Evolutionary conservation across 2,113 vertebrate species (phyloP).

Genomic region (Ceyx margarethae): DNA sequence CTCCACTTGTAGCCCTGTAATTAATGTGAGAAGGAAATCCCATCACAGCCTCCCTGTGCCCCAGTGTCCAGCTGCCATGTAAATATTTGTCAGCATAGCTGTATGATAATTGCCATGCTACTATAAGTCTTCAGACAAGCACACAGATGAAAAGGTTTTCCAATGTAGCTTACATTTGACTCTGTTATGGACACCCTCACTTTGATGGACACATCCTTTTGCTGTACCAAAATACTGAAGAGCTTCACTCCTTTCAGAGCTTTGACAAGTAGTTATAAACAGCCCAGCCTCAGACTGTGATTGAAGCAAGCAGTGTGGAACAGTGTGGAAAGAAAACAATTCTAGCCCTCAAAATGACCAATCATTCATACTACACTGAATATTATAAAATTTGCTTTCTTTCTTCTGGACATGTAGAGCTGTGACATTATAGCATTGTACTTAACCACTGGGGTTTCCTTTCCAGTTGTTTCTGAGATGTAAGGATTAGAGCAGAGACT

Average conservation of each 20-base stretch:
- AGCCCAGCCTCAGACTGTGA: neutral
- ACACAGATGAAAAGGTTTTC: neutral
- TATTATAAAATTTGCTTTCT: neutral
- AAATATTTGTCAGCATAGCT: neutral
- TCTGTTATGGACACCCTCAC: neutral
- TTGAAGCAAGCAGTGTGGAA: neutral
- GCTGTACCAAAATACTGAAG: neutral
- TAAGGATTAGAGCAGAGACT: neutral
- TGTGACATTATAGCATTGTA: neutral
- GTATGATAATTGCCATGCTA: neutral
- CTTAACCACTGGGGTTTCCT: neutral
- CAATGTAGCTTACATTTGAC: neutral
- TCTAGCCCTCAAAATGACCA: neutral
- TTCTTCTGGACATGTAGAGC: neutral
- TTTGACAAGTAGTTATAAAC: neutral
- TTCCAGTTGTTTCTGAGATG: neutral
- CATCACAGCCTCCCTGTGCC: neutral
- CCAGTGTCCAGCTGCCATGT: accelerated
- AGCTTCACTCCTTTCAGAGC: neutral
- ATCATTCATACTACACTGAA: neutral
- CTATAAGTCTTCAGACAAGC: neutral
- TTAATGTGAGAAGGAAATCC: neutral
- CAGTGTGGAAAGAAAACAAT: neutral
- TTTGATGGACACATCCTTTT: neutral
- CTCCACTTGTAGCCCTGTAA: too few species aligned